Conservation (phyloP, 2,797 vertebrate species). For the Hemibagrus guttatus region DNA sequence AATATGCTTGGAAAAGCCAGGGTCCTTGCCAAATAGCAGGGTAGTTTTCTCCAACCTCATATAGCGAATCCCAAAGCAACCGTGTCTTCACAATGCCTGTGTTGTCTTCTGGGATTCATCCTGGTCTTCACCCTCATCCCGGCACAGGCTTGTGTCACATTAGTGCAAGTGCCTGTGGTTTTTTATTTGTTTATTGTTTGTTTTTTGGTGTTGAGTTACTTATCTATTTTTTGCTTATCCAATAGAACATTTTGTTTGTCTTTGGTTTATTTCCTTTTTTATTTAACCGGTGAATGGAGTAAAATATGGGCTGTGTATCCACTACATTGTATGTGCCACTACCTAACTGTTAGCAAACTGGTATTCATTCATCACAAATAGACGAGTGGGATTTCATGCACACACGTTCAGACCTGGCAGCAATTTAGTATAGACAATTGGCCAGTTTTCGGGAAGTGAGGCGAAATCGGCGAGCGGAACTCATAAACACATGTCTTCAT, state of each 20-base stretch:
- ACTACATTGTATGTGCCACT: background rate
- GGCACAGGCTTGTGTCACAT: background rate
- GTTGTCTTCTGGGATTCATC: background rate
- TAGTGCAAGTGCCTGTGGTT: background rate
- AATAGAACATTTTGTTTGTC: background rate
- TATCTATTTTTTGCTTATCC: background rate
- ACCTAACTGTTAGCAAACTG: background rate
- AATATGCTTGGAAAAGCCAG: constrained; percentile 13
- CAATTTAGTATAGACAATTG: background rate
- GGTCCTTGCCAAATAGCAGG: background rate
- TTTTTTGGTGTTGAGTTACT: background rate
- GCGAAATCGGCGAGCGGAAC: background rate
- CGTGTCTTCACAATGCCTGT: background rate
- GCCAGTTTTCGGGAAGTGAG: background rate
- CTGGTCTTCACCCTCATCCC: background rate
- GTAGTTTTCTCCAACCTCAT: background rate
- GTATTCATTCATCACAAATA: background rate
- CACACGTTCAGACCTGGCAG: background rate
- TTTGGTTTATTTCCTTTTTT: background rate
- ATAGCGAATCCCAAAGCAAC: background rate
- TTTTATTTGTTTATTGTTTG: background rate
- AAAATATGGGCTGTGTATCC: background rate
- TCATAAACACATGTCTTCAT: constrained; percentile 5
- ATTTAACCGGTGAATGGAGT: background rate
- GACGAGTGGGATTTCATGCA: background rate